Evolutionary conservation across 2,888 invertebrate genomes (phyloP).

Genomic region (Heteromurus nitidus): DNA sequence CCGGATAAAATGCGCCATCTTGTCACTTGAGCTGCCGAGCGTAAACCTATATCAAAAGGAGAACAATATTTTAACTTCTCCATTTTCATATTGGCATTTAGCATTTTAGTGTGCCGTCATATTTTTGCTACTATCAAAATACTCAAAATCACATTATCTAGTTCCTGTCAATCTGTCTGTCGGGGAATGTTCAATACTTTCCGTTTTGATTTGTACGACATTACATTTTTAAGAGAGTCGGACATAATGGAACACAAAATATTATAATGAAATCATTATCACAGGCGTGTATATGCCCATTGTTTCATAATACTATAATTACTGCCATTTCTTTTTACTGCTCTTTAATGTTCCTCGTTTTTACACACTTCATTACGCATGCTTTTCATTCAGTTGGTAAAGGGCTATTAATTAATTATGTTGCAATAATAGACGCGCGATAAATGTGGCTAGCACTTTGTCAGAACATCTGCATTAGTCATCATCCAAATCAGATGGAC

Average conservation of each 20-base stretch:
- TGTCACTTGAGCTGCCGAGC: not conserved
- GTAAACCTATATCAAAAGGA: not conserved
- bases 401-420: conserved; percentile 27
- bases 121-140: too few species aligned
- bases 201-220: not conserved
- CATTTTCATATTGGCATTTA: not conserved
- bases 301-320: not conserved
- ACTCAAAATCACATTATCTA: too few species aligned
- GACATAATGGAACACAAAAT: not conserved
- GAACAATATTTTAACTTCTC: not conserved
- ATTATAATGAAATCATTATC: not conserved
- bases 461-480: not conserved
- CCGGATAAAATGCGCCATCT: too few species aligned
- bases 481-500: conserved; percentile 8
- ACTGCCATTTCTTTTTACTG: not conserved
- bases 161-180: too few species aligned
- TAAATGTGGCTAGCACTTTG: conserved; percentile 36
- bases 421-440: conserved; percentile 28
- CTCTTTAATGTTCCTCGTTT: too few species aligned
- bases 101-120: too few species aligned
- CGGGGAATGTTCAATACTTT: too few species aligned
- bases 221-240: not conserved
- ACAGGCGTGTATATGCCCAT: not conserved
- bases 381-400: not conserved
- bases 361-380: too few species aligned